A percentile compares a stretch with the other conserved stretches of the same genome.
Conservation (phyloP, 1,140 invertebrate genomes). For the Vollenhovia emeryi region DNA sequence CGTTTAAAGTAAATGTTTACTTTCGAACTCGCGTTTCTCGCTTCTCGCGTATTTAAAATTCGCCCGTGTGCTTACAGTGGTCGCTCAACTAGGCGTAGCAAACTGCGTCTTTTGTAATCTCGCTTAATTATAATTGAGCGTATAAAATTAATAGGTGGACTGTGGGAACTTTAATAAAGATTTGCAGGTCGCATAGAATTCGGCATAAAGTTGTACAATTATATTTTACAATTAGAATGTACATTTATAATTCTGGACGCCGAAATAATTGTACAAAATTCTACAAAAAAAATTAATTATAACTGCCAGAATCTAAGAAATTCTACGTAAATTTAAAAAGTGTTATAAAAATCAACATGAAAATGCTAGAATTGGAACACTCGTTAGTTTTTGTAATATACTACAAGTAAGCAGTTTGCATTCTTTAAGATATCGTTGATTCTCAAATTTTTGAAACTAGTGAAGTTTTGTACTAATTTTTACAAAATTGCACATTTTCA, state of each 20-base stretch:
- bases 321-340: too few relatives aligned
- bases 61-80: background rate
- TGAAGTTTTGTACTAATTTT: too few relatives aligned
- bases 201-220: background rate
- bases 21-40: background rate
- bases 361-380: too few relatives aligned
- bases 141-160: background rate
- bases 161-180: background rate
- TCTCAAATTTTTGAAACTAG: too few relatives aligned
- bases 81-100: background rate
- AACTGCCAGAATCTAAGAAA: too few relatives aligned
- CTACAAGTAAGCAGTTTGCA: too few relatives aligned
- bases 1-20: background rate
- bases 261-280: too few relatives aligned
- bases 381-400: too few relatives aligned
- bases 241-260: background rate
- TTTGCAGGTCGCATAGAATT: background rate
- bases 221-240: background rate
- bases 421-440: too few relatives aligned
- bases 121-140: background rate
- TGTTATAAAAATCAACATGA: too few relatives aligned
- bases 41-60: background rate
- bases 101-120: background rate
- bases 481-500: too few relatives aligned
- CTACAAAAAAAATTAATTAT: too few relatives aligned